Base-by-base conservation (phyloP, 2,113 vertebrate species). In the Sceloporus tristichus region DNA sequence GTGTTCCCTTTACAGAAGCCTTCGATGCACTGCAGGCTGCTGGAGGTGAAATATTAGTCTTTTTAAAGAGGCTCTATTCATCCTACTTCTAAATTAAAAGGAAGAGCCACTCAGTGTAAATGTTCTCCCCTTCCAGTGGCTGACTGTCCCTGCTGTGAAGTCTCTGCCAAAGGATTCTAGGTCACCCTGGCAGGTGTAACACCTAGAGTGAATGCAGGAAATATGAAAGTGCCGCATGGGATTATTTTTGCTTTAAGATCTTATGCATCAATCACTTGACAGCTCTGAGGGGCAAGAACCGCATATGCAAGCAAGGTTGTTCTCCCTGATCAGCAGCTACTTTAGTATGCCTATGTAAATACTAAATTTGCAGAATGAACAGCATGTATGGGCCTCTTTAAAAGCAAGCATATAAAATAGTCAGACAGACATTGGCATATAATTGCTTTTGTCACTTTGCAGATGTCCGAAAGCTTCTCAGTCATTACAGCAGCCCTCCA, bases 41-140 rank as follows among this genome's bases (percentile, higher is more conserved):
- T 48, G n/a, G 85, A 86, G 73, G 75, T 84, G 81, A 90, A 87
- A 87, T 87, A 87, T 87, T 87, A n/a, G 80, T 73, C 89, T 74
- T 87, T 74, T 79, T n/a, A 79, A 90, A 87, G 74, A 90, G 80
- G 42, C 56, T 79, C 68, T 40, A 29, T 86, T 89, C 54, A 85
- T 85, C 76, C 78, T 71, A 38, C 27, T 79, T 79, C 74, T 79
- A 83, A 90, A 87, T 53, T 73, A 83, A 83, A 87, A 87, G 80
- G 53, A 78, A 89, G 73, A 86, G 79, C 79, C 2, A 27, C 80
- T 89, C 73, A 38, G 27, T 19, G 13, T 66, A 65, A 84, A 87
- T 48, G 27, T 40, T 74, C 21, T 71, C 10, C 29, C 66, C 53
- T 40, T 34, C 62, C 62, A 68, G 23, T 68, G 79, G 74, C 79